Base-by-base conservation (phyloP, 2,888 invertebrate species). In the Hyles lineata region DNA sequence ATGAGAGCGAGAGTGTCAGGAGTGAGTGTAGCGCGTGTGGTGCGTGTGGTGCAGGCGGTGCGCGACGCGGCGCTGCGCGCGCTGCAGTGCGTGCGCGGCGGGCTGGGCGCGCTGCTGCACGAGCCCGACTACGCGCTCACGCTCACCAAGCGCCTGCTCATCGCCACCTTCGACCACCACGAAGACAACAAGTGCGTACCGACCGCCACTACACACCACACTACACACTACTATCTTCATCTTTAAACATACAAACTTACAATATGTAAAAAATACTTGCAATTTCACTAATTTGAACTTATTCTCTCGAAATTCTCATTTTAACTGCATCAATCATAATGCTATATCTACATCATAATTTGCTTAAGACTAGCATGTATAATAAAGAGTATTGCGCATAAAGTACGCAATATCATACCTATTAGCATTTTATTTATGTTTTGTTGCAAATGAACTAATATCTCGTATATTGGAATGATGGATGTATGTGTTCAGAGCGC, bases 31-130 rank as follows among this genome's bases (percentile, higher is more conserved):
- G 29, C 29, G 1, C 29, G 29, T 29, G 29, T n/a, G n/a, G n/a
- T n/a, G n/a, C n/a, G n/a, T n/a, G n/a, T n/a, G 62, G 17, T 90
- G 11, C 87, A 95, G 82, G 95, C 96, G 72, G 97, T 98, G 0
- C 95, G 99, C 76, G 98, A 98, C 89, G 97, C 98, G 0, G 96
- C 97, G 0, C 90, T 98, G 43, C 95, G 97, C 61, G 96, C 97
- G n/a, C 88, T 98, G 72, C 92, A 95, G 72, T 96, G 96, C 71
- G 96, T 98, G 80, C 97, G 97, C 86, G 96, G 96, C 0, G 95
- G 98, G 76, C 89, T 98, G 72, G 94, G 97, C 74, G 96, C 97
- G 8, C 92, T 96, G 74, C 95, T 96, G 25, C 95, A 95, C 62
- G 95, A 96, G 83, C 92, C 93, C 77, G 96, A 94, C 63, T 95